Base-by-base conservation (phyloP, 2,797 vertebrate genomes). In the Chlorospingus semifuscus region DNA sequence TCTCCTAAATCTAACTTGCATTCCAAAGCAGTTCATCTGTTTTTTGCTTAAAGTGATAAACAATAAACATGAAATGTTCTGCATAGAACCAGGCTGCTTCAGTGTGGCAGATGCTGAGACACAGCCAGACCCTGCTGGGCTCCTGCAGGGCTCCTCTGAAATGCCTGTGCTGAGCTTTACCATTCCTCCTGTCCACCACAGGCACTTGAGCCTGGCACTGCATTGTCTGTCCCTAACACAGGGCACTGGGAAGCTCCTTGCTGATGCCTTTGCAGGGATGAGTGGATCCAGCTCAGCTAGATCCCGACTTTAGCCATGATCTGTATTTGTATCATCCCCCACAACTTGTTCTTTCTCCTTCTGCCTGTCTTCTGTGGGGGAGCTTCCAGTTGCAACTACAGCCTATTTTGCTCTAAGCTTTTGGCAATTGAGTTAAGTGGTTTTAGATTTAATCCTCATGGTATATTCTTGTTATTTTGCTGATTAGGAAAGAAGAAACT, bases 191-290 rank as follows among this genome's bases (percentile, higher is more conserved):
- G 29, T 17, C 46, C 27, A 42, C 56, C 30, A 7, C 56, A 42
- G 56, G 49, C 71, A 32, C 52, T 66, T 34, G 4, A 15, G 13
- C 56, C 71, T 30, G 9, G 29, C 32, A 3, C 60, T 27, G 42
- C 5, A 0, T 44, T 72, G 3, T 23, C 13, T 6, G 0, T 72
- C 16, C 23, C 59, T 50, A 14, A 7, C 0, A 0, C 0, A 50
- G 30, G 52, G 53, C 32, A 7, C 18, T 52, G 47, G 63, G 26
- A 39, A 59, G 8, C 61, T 90, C 69, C 70, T 72, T 64, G n/a
- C 39, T 82, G 50, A 26, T 0, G 0, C 47, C 74, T 84, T 89
- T 72, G 41, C 50, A 41, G 55, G 50, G 41, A 16, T 82, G 64
- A 80, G 47, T 52, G 18, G 39, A 64, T 75, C n/a, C 72, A 71